These are phyloP conservation scores for Brachypteracias leptosomus DNA, from an alignment of 2,113 vertebrate species.

Conservation along the genomic window DNA sequence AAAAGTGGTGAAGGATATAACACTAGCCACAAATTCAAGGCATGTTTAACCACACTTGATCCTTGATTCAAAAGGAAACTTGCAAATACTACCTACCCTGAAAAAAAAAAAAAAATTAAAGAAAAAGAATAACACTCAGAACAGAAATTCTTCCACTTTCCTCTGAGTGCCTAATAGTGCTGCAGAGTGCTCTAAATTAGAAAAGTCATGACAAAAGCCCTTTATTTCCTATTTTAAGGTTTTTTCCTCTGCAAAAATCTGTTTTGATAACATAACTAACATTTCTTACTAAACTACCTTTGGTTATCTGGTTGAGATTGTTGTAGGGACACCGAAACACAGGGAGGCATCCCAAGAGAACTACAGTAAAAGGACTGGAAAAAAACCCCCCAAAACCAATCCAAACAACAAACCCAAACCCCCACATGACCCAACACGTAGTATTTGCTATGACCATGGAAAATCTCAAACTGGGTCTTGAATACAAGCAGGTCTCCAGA, in stretches of 20 bases:
- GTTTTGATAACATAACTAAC: neutral
- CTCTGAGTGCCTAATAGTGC: neutral
- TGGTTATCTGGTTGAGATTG: rapidly evolving
- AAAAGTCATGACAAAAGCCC: neutral
- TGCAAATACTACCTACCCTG: neutral
- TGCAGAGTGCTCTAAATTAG: neutral
- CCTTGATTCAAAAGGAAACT: neutral
- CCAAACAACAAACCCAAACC: neutral
- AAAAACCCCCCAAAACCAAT: neutral
- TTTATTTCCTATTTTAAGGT: neutral
- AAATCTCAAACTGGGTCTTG: neutral
- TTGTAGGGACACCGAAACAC: neutral
- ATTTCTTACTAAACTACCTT: neutral
- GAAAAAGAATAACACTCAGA: neutral
- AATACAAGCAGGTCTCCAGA: neutral
- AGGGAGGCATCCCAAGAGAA: neutral
- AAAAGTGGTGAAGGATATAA: neutral
- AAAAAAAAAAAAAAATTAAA: neutral
- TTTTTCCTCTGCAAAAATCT: neutral
- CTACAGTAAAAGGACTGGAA: neutral
- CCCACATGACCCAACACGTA: neutral
- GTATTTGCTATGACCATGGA: neutral
- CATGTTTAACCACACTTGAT: neutral
- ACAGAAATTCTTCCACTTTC: neutral
- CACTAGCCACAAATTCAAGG: neutral